Percentiles rank a stretch among this genome's conserved stretches.
phyloP scores from a whole-genome alignment of 1,140 invertebrate genomes.

The Tribolium castaneum region DNA sequence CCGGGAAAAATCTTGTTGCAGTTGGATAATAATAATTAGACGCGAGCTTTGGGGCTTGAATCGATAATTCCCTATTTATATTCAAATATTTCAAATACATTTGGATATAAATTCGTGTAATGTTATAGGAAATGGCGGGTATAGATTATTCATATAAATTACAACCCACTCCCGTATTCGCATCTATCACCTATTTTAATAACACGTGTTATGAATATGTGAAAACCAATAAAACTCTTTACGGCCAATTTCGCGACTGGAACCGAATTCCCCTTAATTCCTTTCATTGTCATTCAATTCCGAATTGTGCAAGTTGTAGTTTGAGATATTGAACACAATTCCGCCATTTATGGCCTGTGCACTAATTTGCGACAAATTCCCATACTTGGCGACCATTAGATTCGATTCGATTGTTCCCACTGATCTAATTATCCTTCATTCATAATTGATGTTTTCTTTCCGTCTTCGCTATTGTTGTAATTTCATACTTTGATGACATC shows the following conservation, averaged over 20 bases:
- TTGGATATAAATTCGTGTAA: neutral
- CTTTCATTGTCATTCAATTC: neutral
- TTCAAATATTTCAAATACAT: constrained; percentile 26
- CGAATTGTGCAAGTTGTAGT: constrained; percentile 1
- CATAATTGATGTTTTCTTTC: neutral
- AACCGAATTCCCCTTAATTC: neutral
- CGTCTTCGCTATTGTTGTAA: neutral
- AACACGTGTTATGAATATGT: constrained; percentile 29
- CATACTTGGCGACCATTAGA: neutral
- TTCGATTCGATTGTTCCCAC: neutral
- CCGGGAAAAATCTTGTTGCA: neutral
- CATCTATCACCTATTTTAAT: constrained; percentile 27
- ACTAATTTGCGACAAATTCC: neutral
- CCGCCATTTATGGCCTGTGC: neutral
- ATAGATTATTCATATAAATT: constrained; percentile 27
- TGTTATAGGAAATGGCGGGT: constrained; percentile 2
- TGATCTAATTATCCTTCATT: neutral
- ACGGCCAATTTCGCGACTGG: neutral
- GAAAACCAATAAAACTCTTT: constrained; percentile 16
- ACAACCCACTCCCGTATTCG: constrained; percentile 4
- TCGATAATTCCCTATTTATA: constrained; percentile 12
- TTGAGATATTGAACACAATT: neutral
- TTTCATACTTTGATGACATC: neutral
- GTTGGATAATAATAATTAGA: neutral
- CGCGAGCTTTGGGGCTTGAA: neutral